Evolutionary conservation across 2,113 vertebrate species (phyloP).

Genomic region (Parus major): DNA sequence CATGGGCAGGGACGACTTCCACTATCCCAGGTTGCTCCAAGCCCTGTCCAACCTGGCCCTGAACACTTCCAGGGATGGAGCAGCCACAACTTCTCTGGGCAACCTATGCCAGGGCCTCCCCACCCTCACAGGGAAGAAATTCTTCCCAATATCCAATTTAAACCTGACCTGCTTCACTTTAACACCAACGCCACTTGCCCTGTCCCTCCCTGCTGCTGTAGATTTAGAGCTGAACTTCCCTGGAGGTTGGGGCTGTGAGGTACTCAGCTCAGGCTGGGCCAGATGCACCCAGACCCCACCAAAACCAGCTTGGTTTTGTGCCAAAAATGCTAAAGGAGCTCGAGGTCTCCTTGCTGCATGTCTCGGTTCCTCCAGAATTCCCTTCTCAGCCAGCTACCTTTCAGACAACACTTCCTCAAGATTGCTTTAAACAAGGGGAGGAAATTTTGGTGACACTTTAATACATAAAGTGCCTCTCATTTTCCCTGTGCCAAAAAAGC

Average conservation of each 20-base stretch:
- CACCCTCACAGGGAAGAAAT: not conserved
- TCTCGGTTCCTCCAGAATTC: not conserved
- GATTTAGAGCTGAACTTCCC: not conserved
- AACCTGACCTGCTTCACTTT: not conserved
- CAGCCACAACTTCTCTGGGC: not conserved
- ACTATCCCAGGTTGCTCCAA: not conserved
- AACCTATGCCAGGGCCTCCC: not conserved
- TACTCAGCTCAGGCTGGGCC: not conserved
- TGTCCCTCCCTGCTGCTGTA: not conserved
- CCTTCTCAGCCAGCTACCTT: not conserved
- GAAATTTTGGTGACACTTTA: conserved; percentile 65
- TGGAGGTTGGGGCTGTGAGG: not conserved
- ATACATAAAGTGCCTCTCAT: conserved; percentile 61
- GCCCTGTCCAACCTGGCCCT: rapidly evolving
- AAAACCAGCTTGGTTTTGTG: not conserved
- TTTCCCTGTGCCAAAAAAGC: conserved; percentile 21
- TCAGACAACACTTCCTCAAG: conserved; percentile 2
- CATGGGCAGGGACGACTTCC: not conserved
- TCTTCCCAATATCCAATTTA: not conserved
- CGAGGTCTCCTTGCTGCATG: not conserved
- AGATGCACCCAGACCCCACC: not conserved
- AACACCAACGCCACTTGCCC: not conserved
- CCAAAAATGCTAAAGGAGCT: not conserved
- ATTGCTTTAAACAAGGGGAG: conserved; percentile 21
- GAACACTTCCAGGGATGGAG: not conserved